A percentile compares a stretch with the other conserved stretches of the same genome.
Conservation (phyloP, 2,888 invertebrate genomes). For the Eurois occulta region DNA sequence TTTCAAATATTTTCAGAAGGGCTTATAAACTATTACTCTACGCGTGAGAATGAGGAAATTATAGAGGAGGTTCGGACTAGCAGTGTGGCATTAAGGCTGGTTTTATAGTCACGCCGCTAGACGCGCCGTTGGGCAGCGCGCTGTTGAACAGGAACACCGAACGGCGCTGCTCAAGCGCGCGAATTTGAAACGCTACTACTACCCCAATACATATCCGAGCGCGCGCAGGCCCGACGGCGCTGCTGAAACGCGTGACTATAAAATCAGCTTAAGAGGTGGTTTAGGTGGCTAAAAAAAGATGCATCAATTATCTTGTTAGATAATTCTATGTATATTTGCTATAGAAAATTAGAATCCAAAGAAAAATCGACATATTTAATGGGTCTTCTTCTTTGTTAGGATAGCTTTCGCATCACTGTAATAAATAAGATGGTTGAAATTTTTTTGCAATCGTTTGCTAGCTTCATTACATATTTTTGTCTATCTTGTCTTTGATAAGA, state of each 20-base stretch:
- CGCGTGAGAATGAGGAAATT: not conserved
- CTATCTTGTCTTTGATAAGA: conserved; percentile 10
- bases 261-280: too few species aligned
- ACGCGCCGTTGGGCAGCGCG: too few species aligned
- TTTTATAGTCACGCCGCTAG: too few species aligned
- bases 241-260: too few species aligned
- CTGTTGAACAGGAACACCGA: too few species aligned
- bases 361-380: not conserved
- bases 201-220: too few species aligned
- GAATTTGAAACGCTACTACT: too few species aligned
- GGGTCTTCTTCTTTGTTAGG: too few species aligned
- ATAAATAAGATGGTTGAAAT: not conserved
- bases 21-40: not conserved
- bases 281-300: not conserved
- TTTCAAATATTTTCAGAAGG: not conserved
- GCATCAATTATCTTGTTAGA: too few species aligned
- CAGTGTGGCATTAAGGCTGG: too few species aligned
- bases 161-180: too few species aligned
- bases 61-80: not conserved
- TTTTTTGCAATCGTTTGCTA: not conserved
- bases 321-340: not conserved
- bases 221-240: too few species aligned
- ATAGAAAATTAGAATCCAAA: not conserved
- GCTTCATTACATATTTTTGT: not conserved
- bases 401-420: not conserved